Percentiles rank a stretch among this genome's conserved stretches.
These are phyloP conservation scores for Enteromius thamalakanensis DNA, from an alignment of 2,797 vertebrate genomes.

Conservation along the genomic window DNA sequence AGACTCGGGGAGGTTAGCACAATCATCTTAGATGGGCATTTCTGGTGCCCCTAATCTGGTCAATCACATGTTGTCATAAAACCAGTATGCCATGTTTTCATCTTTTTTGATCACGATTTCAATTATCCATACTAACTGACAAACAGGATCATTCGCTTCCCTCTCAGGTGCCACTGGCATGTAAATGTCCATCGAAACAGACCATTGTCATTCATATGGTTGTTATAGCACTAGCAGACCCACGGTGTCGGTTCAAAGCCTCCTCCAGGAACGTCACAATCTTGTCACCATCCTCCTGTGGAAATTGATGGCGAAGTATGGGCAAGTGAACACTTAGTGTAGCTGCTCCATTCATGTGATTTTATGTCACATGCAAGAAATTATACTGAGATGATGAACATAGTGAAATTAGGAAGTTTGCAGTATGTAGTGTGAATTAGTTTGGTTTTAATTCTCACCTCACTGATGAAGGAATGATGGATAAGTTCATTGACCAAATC, in stretches of 20 bases:
- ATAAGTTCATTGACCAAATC: slow-evolving; percentile 82
- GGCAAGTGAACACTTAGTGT: not conserved
- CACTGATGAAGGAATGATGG: slow-evolving; percentile 83
- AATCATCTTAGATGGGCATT: not conserved
- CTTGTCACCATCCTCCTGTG: slow-evolving; percentile 81
- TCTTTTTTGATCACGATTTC: not conserved
- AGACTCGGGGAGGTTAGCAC: not conserved
- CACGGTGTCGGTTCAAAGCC: slow-evolving; percentile 63
- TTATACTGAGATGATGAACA: not conserved
- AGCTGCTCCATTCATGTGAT: not conserved
- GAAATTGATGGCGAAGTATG: slow-evolving; percentile 23
- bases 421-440: not conserved
- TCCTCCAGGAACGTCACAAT: slow-evolving; percentile 80
- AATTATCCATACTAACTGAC: slow-evolving; percentile 10
- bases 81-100: not conserved
- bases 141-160: slow-evolving; percentile 6
- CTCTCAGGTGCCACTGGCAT: slow-evolving; percentile 22
- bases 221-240: slow-evolving; percentile 28
- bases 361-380: not conserved
- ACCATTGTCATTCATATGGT: slow-evolving; percentile 56
- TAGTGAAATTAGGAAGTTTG: not conserved
- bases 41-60: not conserved
- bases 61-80: not conserved
- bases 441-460: slow-evolving; percentile 69
- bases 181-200: slow-evolving; percentile 17